Base-by-base conservation (phyloP, 2,797 vertebrate species). In the Brachyrhaphis roseni region DNA sequence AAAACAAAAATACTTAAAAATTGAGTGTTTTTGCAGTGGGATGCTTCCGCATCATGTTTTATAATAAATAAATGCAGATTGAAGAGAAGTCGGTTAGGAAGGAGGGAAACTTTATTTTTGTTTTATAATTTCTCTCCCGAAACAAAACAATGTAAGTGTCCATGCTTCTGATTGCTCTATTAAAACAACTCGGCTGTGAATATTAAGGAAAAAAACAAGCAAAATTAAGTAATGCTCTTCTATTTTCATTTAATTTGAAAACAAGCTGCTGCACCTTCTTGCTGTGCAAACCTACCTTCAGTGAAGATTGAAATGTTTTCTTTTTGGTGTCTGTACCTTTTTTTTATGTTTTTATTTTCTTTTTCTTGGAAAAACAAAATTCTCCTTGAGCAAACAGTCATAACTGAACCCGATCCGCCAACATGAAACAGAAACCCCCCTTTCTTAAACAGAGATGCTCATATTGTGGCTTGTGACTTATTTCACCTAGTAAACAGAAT, bases 401-500 rank as follows among this genome's bases (percentile, higher is more conserved):
- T 41, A 62, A 86, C 41, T 88, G 45, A 78, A 79, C 73, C 31
- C 59, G 85, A 83, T 85, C 82, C 39, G 80, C 87, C 81, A 77
- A 87, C 77, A 77, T 80, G 6, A 89, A 85, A 86, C 74, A 81
- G 47, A 88, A 71, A 20, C 84, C n/a, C 75, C 62, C 76, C 82
- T 88, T 85, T 88, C 82, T 78, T 78, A 86, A 66, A 87, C 71
- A 75, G 78, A 84, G 84, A 88, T 80, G 83, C 74, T 89, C 86
- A 93, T 89, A 85, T 90, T 79, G 90, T 94, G 92, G 84, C 84
- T 89, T 77, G 89, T 90, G 91, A 91, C 82, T 89, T 90, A 83
- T 91, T 92, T 94, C 91, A 92, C 85, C 87, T 80, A 87, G 84
- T 88, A 93, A 90, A 78, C 91, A 89, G 92, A 95, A 89, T 89